These are phyloP conservation scores for Vesta saturnalis DNA, from an alignment of 2,888 invertebrate species.

Conservation along the genomic window DNA sequence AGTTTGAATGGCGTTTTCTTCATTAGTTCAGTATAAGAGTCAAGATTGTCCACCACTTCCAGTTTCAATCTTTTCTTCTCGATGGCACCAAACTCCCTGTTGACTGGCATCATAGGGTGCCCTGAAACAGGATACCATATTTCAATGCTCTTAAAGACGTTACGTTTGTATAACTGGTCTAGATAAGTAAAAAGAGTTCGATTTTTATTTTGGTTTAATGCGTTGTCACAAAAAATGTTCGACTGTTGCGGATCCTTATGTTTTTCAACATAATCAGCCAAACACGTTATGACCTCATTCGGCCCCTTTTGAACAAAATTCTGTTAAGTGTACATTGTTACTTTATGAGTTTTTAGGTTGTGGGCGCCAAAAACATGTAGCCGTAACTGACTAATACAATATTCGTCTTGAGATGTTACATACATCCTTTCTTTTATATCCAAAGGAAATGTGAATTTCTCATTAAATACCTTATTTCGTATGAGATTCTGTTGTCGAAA, in stretches of 20 bases:
- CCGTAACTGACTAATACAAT: too few relatives aligned
- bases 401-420: too few relatives aligned
- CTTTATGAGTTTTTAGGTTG: background rate
- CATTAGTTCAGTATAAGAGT: slow-evolving; percentile 19
- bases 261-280: slow-evolving; percentile 22
- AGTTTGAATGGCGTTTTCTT: slow-evolving; percentile 6
- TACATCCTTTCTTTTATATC: too few relatives aligned
- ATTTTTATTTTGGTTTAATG: too few relatives aligned
- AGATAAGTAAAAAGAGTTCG: slow-evolving; percentile 17
- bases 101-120: background rate
- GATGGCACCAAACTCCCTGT: background rate
- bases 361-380: too few relatives aligned
- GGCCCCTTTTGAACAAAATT: slow-evolving; percentile 12
- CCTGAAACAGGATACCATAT: too few relatives aligned
- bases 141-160: too few relatives aligned
- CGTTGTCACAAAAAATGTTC: slow-evolving; percentile 28
- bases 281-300: slow-evolving; percentile 6
- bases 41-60: background rate
- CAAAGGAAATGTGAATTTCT: too few relatives aligned
- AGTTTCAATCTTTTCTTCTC: background rate
- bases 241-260: background rate
- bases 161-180: slow-evolving; percentile 27
- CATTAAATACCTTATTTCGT: too few relatives aligned
- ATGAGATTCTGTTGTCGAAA: too few relatives aligned
- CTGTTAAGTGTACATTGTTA: slow-evolving; percentile 4